Conservation (phyloP, 2,888 invertebrate species). For the Oasisia sp. region DNA sequence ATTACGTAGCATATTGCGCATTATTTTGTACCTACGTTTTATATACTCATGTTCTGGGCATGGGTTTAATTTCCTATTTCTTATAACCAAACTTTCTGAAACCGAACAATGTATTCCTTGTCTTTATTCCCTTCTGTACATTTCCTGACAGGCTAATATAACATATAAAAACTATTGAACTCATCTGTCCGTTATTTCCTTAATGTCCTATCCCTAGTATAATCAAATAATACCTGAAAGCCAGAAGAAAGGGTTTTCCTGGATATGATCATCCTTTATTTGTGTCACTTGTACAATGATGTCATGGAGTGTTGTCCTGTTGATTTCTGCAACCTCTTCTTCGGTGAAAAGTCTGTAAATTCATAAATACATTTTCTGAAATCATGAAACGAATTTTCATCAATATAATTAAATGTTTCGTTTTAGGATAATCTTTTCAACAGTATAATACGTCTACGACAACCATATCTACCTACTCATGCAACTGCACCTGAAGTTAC, state of each 20-base stretch:
- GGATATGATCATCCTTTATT: constrained; percentile 67
- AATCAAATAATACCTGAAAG: background rate
- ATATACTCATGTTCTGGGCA: background rate
- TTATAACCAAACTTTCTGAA: background rate
- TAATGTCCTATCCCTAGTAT: no score
- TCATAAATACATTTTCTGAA: background rate
- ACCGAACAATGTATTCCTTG: background rate
- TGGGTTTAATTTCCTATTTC: background rate
- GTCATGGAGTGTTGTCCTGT: constrained; percentile 68
- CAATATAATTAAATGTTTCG: no score
- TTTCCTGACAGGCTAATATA: no score
- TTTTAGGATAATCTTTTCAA: no score
- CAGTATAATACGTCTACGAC: no score
- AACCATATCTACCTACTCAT: no score
- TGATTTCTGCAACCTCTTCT: constrained; percentile 67
- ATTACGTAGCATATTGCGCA: background rate
- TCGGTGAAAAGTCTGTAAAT: constrained; percentile 67
- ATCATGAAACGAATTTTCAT: background rate
- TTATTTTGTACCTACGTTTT: background rate
- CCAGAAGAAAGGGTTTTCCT: constrained; percentile 66
- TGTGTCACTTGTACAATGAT: constrained; percentile 68
- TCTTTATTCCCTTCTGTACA: no score
- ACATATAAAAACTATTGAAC: no score
- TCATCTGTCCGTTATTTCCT: no score
- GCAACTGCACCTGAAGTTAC: no score